phyloP scores from a whole-genome alignment of 2,888 invertebrate genomes.

The Lordiphosa fenestrarum region DNA sequence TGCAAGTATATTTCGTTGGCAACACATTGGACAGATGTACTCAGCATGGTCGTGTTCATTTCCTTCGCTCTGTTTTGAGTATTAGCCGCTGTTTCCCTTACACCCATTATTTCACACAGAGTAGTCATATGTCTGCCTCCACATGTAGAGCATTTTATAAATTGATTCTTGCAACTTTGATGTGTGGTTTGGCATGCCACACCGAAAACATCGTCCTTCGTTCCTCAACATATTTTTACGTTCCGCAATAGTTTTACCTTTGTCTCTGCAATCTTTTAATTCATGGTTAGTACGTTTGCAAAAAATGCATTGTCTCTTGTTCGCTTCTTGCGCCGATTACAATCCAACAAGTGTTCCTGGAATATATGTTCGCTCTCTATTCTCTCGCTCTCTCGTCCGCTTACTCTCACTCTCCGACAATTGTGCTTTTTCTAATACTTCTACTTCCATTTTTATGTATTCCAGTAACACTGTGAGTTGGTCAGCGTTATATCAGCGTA shows the following conservation, averaged over 20 bases:
- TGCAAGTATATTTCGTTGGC: conserved; percentile 4
- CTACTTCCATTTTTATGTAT: neutral
- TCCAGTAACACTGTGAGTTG: neutral
- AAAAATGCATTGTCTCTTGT: neutral
- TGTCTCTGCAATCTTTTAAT: neutral
- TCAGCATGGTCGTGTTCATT: too few species aligned
- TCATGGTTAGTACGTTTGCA: neutral
- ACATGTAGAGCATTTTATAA: too few species aligned
- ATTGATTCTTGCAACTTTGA: neutral
- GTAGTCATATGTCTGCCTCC: too few species aligned
- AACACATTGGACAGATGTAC: neutral
- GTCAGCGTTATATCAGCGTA: neutral
- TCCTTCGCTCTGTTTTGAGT: too few species aligned
- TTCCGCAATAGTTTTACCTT: neutral
- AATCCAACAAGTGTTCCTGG: neutral
- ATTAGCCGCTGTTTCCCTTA: too few species aligned
- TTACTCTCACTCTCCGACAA: neutral
- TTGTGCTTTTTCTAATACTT: neutral
- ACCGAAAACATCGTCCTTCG: neutral
- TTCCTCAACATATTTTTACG: neutral
- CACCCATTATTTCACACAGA: too few species aligned
- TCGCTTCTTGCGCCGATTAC: neutral
- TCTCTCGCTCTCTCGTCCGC: conserved; percentile 1
- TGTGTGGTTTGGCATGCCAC: neutral
- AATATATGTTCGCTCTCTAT: neutral